Evolutionary conservation across 30 jellyfish, hydroid and myxozoan species (phyloP), one percentile per base, ranked within the genome.

Genomic region (Aurelia sp.): DNA sequence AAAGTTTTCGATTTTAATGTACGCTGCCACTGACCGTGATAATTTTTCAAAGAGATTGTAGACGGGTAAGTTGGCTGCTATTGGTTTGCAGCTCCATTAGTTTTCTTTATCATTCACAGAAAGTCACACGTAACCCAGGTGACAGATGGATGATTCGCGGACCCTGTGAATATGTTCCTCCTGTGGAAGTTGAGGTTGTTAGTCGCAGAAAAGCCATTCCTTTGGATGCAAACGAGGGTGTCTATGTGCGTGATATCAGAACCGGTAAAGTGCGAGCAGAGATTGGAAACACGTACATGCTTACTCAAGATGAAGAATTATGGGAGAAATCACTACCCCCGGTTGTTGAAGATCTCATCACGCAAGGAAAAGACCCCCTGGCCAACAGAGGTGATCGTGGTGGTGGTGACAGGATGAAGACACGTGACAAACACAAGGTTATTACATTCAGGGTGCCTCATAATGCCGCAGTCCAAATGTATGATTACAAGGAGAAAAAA

Each of bases 91-190:
- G 55, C 55, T 44, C 8, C 16, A 44, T 44, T 44, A 10, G 3
- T 44, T 81, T 69, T 0, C 48, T 37, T 40, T 62, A 17, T 71
- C 13, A 19, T 3, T 22, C 59, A 20, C 44, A 76, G 91, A 79
- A 70, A 59, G 30, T 61, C 71, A 75, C 84, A 53, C 97, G 97
- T 16, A 67, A 79, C 12, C 96, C 98, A 51, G 98, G 98, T 40
- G 98, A 93, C 71, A 85, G 96, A 23, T 93, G 98, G 98, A 93
- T 93, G 98, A 93, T 93, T 47, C 87, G 98, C 15, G 98, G 98
- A 11, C 97, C 98, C 18, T 66, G 98, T 57, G 98, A 93, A 73
- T 93, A 93, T 66, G 98, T 93, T 55, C 98, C 98, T 11, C 97
- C 98, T 23, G 98, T 93, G 37, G 98, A 93, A 79, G 98, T 93